Conservation (phyloP, 2,888 invertebrate genomes). For the Agrotis exclamationis region DNA sequence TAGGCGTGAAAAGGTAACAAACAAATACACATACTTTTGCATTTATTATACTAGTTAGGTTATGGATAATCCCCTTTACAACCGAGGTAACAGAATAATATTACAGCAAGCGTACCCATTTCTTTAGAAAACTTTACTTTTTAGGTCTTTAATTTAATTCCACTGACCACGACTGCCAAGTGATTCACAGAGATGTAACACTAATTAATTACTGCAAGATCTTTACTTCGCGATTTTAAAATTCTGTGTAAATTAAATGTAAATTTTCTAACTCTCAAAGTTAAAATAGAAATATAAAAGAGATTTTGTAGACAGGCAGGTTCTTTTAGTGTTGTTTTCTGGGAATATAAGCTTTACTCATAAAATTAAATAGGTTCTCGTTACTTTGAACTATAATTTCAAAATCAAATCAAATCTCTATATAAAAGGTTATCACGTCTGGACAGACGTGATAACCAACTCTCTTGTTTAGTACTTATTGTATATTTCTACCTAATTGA, state of each 20-base stretch:
- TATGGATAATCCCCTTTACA: background rate
- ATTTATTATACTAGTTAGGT: too few species aligned
- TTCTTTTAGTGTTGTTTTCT: background rate
- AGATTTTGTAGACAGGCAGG: background rate
- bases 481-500: too few species aligned
- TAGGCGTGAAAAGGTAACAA: too few species aligned
- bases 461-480: too few species aligned
- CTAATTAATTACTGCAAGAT: slow-evolving; percentile 17
- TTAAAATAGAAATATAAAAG: too few species aligned
- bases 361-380: background rate
- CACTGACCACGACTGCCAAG: slow-evolving; percentile 15
- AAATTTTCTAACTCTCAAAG: background rate
- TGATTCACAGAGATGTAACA: slow-evolving; percentile 3
- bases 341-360: background rate
- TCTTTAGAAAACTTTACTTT: slow-evolving; percentile 24
- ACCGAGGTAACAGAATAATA: background rate
- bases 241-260: too few species aligned
- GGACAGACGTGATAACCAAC: too few species aligned
- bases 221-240: slow-evolving; percentile 15
- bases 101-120: slow-evolving; percentile 1
- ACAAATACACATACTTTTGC: too few species aligned
- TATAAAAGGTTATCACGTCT: background rate
- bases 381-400: background rate
- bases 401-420: too few species aligned
- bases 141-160: slow-evolving; percentile 24